Conservation (phyloP, 2,888 invertebrate species). For the Pandemis heparana region DNA sequence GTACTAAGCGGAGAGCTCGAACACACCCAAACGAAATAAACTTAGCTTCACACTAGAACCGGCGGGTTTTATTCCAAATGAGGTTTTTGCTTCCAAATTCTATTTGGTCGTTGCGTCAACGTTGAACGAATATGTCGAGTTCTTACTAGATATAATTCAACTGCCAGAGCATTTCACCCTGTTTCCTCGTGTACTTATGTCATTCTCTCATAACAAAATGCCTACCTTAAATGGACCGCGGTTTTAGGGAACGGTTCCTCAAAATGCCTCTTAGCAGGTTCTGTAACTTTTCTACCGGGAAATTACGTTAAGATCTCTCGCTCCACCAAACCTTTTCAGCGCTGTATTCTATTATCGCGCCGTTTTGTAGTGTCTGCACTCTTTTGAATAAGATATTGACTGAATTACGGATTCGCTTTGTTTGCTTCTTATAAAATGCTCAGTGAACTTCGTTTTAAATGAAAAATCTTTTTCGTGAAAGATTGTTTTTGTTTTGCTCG, state of each 20-base stretch:
- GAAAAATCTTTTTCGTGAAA: conserved; percentile 1
- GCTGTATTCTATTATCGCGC: conserved; percentile 34
- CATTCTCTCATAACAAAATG: conserved; percentile 7
- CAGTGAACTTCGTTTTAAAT: conserved; percentile 29
- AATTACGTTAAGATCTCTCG: conserved; percentile 39
- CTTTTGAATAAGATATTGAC: conserved; percentile 39
- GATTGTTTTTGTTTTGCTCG: conserved; percentile 14
- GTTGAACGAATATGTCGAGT: background rate
- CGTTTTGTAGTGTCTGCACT: conserved; percentile 41
- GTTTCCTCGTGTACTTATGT: conserved; percentile 6
- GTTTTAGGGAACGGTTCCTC: conserved; percentile 33
- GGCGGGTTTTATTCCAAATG: background rate
- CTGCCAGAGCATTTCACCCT: background rate
- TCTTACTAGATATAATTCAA: background rate
- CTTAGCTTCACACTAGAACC: background rate
- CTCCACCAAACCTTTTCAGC: conserved; percentile 39
- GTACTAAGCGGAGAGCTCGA: background rate
- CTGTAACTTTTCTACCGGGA: conserved; percentile 38
- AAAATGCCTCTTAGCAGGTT: conserved; percentile 34
- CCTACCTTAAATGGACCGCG: conserved; percentile 17
- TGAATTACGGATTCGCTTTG: conserved; percentile 34
- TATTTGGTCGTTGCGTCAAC: background rate
- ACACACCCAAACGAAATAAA: background rate
- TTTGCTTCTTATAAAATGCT: conserved; percentile 24
- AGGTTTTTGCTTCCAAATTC: background rate